Base-by-base conservation (phyloP, 1,140 invertebrate species). In the Pinna nobilis region DNA sequence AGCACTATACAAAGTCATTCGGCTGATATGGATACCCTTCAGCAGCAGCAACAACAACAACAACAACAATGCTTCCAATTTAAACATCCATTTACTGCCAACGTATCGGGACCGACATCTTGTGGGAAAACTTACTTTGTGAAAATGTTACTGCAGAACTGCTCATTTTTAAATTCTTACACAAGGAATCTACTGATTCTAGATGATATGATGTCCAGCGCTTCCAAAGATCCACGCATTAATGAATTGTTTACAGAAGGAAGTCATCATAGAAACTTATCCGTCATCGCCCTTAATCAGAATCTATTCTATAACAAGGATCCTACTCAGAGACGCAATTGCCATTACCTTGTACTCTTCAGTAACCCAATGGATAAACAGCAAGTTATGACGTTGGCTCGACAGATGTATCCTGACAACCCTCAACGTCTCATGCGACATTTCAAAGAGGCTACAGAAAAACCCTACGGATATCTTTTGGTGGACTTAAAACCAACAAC, bases 331-430 rank as follows among this genome's bases (percentile, higher is more conserved):
- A 32, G 73, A 32, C 30, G 73, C 47, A 75, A 61, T 30, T 50
- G 68, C 44, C 61, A 76, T 51, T 76, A 71, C 44, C 39, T 76
- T 3, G 50, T 70, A 23, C 50, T 71, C 18, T 71, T 71, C 44
- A 76, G 71, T 4, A 76, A 71, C 49, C 61, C 68, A 6, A 61
- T 65, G 25, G 60, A 57, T 30, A 70, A 59, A 59, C 63, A 66
- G 35, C 49, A 51, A 23, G 30, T 51, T 30, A 51, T 66, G 63
- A 51, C 63, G n/a, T 28, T 66, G 15, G 63, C 63, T 44, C 63
- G 63, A 51, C 63, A 66, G 49, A 66, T 51, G 63, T 66, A 66
- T 50, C 63, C 63, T 32, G 44, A 51, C 6, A 51, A 66, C 2
- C 7, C 47, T 23, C 23, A 51, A 32, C 20, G 51, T 51, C 35